Evolutionary conservation across 2,113 vertebrate species (phyloP).

Genomic region (Baryphthengus martii): DNA sequence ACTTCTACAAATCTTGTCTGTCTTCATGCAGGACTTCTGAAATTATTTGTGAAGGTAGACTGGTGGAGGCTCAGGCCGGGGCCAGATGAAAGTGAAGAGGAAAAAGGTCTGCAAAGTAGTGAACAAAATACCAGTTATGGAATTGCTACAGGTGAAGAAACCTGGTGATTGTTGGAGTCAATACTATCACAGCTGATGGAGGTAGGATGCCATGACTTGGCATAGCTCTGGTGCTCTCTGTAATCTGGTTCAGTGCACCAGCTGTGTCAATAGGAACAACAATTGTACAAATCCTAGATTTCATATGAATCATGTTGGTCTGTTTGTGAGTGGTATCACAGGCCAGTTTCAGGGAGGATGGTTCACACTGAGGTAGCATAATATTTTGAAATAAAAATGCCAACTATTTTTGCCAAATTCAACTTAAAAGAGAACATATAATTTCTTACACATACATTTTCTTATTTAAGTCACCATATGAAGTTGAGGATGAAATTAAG

Average conservation of each 20-base stretch:
- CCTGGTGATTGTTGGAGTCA: neutral
- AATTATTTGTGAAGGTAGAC: neutral
- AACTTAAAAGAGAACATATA: neutral
- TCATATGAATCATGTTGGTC: neutral
- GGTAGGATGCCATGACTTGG: rapidly evolving
- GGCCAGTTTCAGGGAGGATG: neutral
- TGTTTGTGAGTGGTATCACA: neutral
- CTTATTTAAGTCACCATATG: neutral
- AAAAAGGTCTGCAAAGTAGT: too few relatives aligned
- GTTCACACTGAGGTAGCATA: neutral
- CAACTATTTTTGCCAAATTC: neutral
- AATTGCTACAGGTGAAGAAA: neutral
- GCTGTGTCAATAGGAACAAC: neutral
- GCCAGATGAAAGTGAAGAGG: neutral
- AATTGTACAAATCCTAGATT: neutral
- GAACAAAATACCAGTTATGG: neutral
- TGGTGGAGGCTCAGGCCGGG: neutral
- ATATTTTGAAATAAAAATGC: too few relatives aligned
- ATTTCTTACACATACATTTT: neutral
- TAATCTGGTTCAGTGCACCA: too few relatives aligned
- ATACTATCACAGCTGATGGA: neutral
- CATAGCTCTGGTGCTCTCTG: neutral
- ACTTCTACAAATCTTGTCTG: neutral
- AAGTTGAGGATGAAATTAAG: neutral
- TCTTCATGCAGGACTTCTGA: neutral